A percentile compares a stretch with the other conserved stretches of the same genome.
phyloP scores from a whole-genome alignment of 2,888 invertebrate genomes.

The Caenorhabditis auriculariae region DNA sequence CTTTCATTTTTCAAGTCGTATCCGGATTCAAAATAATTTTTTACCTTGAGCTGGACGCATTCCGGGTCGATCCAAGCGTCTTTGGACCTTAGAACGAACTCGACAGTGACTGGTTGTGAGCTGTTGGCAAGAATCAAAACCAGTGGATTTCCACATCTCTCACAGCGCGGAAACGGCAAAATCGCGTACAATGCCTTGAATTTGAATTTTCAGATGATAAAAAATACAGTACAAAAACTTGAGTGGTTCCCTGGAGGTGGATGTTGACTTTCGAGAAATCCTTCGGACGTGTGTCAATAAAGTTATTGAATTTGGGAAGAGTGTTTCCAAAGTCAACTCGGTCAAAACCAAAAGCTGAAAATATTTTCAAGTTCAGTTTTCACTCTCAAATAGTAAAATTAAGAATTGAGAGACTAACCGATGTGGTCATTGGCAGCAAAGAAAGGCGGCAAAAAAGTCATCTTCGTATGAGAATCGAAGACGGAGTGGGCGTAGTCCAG shows the following conservation, averaged over 20 bases:
- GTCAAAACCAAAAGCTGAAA: constrained; percentile 44
- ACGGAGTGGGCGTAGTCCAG: constrained; percentile 44
- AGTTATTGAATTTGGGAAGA: constrained; percentile 47
- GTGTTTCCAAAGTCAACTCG: constrained; percentile 32
- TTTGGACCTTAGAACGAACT: constrained; percentile 40
- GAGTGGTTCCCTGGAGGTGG: constrained; percentile 19
- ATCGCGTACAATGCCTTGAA: constrained; percentile 35
- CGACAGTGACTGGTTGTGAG: constrained; percentile 34
- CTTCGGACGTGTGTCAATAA: constrained; percentile 35
- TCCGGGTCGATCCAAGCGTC: constrained; percentile 56
- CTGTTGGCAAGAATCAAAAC: constrained; percentile 26
- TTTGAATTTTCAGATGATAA: not conserved
- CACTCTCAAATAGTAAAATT: not conserved
- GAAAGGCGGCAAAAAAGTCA: constrained; percentile 37
- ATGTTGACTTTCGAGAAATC: constrained; percentile 22
- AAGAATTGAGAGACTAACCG: constrained; percentile 20
- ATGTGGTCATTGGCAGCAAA: constrained; percentile 37
- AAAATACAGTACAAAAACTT: not conserved
- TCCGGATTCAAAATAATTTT: no score
- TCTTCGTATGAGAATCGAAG: constrained; percentile 27
- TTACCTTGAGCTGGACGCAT: constrained; percentile 35
- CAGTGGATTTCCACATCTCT: constrained; percentile 33
- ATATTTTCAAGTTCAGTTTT: not conserved
- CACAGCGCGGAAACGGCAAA: constrained; percentile 31
- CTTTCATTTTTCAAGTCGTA: no score